Evolutionary conservation across 2,113 vertebrate species (phyloP).

Genomic region (Zosterops hypoxanthus): DNA sequence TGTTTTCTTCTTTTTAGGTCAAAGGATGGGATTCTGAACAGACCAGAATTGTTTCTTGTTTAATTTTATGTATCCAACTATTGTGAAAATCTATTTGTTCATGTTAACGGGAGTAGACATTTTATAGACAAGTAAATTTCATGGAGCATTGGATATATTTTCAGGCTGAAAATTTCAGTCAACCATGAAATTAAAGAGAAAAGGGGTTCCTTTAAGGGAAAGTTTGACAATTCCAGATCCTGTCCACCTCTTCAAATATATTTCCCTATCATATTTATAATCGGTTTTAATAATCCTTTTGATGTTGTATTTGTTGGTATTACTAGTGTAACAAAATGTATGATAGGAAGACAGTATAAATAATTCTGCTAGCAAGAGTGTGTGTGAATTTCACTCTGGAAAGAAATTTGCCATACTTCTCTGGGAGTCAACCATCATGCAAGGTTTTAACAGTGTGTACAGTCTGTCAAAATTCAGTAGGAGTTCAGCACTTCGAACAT

Average conservation of each 20-base stretch:
- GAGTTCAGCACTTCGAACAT: background rate
- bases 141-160: conserved; percentile 53
- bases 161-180: conserved; percentile 62
- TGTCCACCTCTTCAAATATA: background rate
- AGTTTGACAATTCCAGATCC: conserved; percentile 21
- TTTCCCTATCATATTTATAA: background rate
- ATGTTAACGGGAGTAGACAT: conserved; percentile 50
- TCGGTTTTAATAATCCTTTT: background rate
- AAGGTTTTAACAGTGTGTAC: background rate
- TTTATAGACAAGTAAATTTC: conserved; percentile 74
- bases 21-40: conserved; percentile 25
- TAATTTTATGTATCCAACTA: conserved; percentile 62
- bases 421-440: background rate
- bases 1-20: background rate
- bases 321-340: background rate
- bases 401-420: background rate
- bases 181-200: conserved; percentile 72
- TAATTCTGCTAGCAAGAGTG: background rate
- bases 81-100: conserved; percentile 52
- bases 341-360: background rate
- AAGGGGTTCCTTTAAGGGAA: background rate
- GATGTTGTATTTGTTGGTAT: background rate
- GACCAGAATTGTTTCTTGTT: conserved; percentile 17
- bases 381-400: background rate
- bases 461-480: background rate